Evolutionary conservation across 2,888 invertebrate species (phyloP).

Genomic region (Volucella inanis): DNA sequence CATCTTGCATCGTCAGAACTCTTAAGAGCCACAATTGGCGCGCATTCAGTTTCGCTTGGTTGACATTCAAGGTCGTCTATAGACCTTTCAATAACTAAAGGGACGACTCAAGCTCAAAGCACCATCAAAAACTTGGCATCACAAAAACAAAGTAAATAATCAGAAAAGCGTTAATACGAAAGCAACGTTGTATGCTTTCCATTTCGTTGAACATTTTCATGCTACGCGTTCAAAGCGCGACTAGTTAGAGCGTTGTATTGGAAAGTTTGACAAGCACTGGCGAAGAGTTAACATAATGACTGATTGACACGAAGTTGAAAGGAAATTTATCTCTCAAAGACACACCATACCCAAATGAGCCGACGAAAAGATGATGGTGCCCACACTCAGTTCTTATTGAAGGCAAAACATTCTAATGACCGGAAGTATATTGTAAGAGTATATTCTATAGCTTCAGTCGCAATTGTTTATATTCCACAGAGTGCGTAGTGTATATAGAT

Average conservation of each 20-base stretch:
- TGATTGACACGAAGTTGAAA: not conserved
- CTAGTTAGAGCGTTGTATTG: not conserved
- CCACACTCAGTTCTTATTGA: not conserved
- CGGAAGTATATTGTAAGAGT: conserved; percentile 27
- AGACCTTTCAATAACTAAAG: conserved; percentile 56
- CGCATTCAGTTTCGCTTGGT: conserved; percentile 53
- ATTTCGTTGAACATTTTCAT: conserved; percentile 17
- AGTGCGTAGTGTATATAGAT: not conserved
- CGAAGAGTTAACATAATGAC: not conserved
- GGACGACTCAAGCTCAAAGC: conserved; percentile 13
- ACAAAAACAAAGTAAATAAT: conserved; percentile 12
- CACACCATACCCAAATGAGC: not conserved
- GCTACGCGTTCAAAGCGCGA: not conserved
- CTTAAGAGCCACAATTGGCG: conserved; percentile 8
- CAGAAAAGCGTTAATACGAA: not conserved
- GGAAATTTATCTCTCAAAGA: not conserved
- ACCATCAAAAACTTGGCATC: conserved; percentile 9
- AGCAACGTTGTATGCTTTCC: not conserved
- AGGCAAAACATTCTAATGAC: conserved; percentile 31
- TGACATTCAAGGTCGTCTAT: conserved; percentile 61
- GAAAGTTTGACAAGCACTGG: conserved; percentile 13
- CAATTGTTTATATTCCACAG: not conserved
- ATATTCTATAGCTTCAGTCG: not conserved
- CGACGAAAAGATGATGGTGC: not conserved
- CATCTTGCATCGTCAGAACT: conserved; percentile 47